Evolutionary conservation across 53 echinoderm and acorn worm genomes (phyloP).

Genomic region (Zoroaster sp.): DNA sequence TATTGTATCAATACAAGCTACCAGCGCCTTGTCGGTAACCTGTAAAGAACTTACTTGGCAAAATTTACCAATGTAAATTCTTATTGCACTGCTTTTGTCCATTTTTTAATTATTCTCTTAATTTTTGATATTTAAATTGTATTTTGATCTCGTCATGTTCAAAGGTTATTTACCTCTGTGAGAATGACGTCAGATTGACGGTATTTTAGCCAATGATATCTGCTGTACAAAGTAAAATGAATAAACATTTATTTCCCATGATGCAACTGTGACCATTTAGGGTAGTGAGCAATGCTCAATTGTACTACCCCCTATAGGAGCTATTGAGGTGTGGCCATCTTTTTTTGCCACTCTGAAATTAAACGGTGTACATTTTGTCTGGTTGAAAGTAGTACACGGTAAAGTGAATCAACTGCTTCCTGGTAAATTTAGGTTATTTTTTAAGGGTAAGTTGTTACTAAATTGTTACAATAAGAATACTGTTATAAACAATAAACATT

Average conservation of each 20-base stretch:
- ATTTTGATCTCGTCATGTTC: neutral
- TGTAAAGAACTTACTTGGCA: too few species aligned
- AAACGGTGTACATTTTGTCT: constrained; percentile 32
- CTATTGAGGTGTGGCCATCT: constrained; percentile 91
- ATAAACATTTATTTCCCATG: constrained; percentile 11
- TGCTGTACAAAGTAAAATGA: neutral
- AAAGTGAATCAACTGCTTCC: constrained; percentile 42
- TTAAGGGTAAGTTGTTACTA: constrained; percentile 40
- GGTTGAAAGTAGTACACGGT: neutral
- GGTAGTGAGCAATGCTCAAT: constrained; percentile 71
- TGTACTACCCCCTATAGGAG: constrained; percentile 68
- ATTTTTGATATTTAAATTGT: neutral
- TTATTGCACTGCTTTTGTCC: neutral
- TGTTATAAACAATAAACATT: neutral
- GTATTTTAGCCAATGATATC: neutral
- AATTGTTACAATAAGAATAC: neutral
- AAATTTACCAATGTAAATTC: neutral
- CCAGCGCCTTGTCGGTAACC: too few species aligned
- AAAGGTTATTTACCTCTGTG: neutral
- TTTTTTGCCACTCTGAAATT: constrained; percentile 31
- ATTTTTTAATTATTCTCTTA: neutral
- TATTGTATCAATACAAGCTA: too few species aligned
- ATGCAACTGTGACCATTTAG: constrained; percentile 54
- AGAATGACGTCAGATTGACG: constrained; percentile 2
- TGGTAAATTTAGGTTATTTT: constrained; percentile 63